Conservation (phyloP, 2,888 invertebrate genomes). For the Troilus luridus region DNA sequence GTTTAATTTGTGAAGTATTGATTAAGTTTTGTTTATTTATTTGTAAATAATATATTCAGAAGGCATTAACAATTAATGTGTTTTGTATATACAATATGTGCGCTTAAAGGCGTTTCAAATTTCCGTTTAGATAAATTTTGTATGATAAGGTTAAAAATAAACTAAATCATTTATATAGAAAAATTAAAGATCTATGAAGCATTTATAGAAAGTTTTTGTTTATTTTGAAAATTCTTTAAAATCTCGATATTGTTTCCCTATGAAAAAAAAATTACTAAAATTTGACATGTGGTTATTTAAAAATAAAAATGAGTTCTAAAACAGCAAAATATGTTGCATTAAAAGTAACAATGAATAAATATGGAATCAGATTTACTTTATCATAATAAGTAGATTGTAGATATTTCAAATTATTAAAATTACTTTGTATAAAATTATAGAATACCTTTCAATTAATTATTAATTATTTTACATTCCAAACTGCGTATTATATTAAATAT, state of each 20-base stretch:
- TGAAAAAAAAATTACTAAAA: background rate
- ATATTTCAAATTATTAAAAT: background rate
- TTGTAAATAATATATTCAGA: slow-evolving; percentile 32
- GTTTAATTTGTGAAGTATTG: slow-evolving; percentile 20
- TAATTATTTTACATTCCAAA: background rate
- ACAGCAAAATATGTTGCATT: slow-evolving; percentile 35
- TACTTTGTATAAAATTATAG: slow-evolving; percentile 17
- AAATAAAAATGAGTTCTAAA: background rate
- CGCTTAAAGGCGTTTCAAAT: slow-evolving; percentile 26
- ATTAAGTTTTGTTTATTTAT: slow-evolving; percentile 32
- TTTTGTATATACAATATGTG: slow-evolving; percentile 40
- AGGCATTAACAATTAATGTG: slow-evolving; percentile 21
- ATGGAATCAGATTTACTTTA: slow-evolving; percentile 2
- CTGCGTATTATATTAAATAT: background rate
- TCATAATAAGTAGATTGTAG: slow-evolving; percentile 32
- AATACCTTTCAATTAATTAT: slow-evolving; percentile 14
- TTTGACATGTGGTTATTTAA: slow-evolving; percentile 15
- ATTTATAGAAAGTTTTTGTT: slow-evolving; percentile 6
- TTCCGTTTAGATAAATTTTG: slow-evolving; percentile 50
- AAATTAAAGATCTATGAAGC: slow-evolving; percentile 26
- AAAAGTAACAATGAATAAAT: slow-evolving; percentile 42
- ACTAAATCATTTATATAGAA: slow-evolving; percentile 2
- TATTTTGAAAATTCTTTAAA: background rate
- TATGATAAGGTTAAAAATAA: background rate
- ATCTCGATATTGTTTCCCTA: background rate